Conservation (phyloP, 2,888 invertebrate genomes). For the Pseudanteris insignis region DNA sequence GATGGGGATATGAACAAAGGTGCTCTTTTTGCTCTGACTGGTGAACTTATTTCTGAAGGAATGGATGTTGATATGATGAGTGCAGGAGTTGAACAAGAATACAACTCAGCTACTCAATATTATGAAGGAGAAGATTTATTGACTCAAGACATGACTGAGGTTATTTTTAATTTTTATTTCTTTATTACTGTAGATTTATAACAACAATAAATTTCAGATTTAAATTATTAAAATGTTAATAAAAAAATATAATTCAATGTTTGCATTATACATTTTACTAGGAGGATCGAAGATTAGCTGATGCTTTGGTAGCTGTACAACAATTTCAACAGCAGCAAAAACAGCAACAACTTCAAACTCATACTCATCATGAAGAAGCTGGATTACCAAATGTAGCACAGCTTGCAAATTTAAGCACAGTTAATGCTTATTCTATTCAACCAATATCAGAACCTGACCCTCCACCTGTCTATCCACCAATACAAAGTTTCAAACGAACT, state of each 20-base stretch:
- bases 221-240: too few species aligned
- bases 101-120: slow-evolving; percentile 57
- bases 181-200: too few species aligned
- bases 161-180: slow-evolving; percentile 35
- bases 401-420: slow-evolving; percentile 56
- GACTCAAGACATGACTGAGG: slow-evolving; percentile 61
- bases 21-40: slow-evolving; percentile 60
- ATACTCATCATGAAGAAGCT: slow-evolving; percentile 57
- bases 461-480: slow-evolving; percentile 55
- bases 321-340: slow-evolving; percentile 72
- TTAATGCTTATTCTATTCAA: slow-evolving; percentile 61
- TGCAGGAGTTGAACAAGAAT: slow-evolving; percentile 60
- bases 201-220: too few species aligned
- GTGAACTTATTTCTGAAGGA: slow-evolving; percentile 62
- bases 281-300: slow-evolving; percentile 72
- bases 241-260: too few species aligned
- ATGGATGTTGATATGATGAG: slow-evolving; percentile 66
- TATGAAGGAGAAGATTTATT: slow-evolving; percentile 62
- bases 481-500: slow-evolving; percentile 58
- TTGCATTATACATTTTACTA: too few species aligned
- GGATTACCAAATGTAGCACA: slow-evolving; percentile 58
- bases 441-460: slow-evolving; percentile 56
- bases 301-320: slow-evolving; percentile 73
- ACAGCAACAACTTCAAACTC: slow-evolving; percentile 67
- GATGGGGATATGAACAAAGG: slow-evolving; percentile 62